phyloP scores from a whole-genome alignment of 1,140 invertebrate species.

The Neotoxoptera formosana region DNA sequence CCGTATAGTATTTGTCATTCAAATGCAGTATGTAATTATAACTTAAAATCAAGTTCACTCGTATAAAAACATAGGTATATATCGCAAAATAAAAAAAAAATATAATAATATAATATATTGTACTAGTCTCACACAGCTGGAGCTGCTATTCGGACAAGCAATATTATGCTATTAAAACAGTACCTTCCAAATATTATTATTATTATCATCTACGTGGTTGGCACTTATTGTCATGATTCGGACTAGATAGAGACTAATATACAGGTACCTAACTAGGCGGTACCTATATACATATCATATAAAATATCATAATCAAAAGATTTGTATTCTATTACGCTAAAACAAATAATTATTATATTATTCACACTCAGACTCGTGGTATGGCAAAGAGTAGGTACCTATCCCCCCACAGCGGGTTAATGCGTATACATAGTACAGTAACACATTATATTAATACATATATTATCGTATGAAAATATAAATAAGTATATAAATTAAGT shows the following conservation, averaged over 20 bases:
- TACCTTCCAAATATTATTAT: neutral
- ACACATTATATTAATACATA: neutral
- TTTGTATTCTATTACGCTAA: neutral
- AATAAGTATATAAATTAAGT: neutral
- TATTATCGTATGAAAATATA: neutral
- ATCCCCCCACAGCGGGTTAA: neutral
- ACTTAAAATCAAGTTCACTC: neutral
- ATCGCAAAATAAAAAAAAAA: neutral
- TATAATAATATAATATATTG: neutral
- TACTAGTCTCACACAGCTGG: constrained; percentile 12
- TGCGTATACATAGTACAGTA: neutral
- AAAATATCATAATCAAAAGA: neutral
- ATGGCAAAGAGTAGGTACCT: too few species aligned
- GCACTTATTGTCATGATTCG: constrained; percentile 36
- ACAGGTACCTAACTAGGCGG: neutral
- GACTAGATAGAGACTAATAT: constrained; percentile 46
- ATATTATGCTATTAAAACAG: too few species aligned
- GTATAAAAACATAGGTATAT: neutral
- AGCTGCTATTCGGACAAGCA: neutral
- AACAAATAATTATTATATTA: neutral
- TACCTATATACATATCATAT: neutral
- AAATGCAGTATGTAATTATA: neutral
- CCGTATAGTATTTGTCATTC: neutral
- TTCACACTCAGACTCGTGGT: too few species aligned
- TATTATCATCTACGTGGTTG: constrained; percentile 7